These are phyloP conservation scores for Phrynocephalus forsythii DNA, from an alignment of 2,797 vertebrate species.

Conservation along the genomic window DNA sequence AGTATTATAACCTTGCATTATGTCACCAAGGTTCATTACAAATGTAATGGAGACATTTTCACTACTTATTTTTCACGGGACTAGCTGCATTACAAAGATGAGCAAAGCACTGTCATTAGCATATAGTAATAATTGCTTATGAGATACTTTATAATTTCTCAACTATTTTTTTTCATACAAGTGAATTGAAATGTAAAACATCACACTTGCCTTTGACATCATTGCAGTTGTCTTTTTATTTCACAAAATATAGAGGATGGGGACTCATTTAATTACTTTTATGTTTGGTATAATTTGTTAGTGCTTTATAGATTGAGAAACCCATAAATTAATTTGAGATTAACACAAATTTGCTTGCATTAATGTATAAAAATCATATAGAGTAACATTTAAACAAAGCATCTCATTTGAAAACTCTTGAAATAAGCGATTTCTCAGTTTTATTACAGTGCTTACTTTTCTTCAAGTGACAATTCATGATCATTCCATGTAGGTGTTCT, in stretches of 20 bases:
- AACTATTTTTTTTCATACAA: constrained; percentile 33
- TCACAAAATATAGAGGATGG: constrained; percentile 49
- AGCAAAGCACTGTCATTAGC: constrained; percentile 4
- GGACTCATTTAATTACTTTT: constrained; percentile 45
- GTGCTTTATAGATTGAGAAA: background rate
- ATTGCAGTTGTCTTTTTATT: constrained; percentile 31
- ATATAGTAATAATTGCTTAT: constrained; percentile 22
- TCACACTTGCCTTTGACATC: constrained; percentile 42
- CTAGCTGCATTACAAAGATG: constrained; percentile 23
- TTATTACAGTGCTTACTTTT: constrained; percentile 1
- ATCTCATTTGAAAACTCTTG: background rate
- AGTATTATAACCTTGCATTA: background rate
- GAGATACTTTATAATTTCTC: constrained; percentile 36
- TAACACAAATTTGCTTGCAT: constrained; percentile 1
- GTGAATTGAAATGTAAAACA: constrained; percentile 31
- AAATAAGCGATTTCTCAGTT: constrained; percentile 27
- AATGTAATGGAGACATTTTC: constrained; percentile 21
- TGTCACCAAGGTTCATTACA: constrained; percentile 27
- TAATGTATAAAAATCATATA: constrained; percentile 12
- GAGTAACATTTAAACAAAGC: constrained; percentile 6
- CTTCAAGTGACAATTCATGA: background rate
- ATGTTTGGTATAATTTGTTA: constrained; percentile 24
- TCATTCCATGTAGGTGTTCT: constrained; percentile 24
- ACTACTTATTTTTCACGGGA: constrained; percentile 26
- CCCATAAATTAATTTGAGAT: constrained; percentile 30